Percentiles rank a stretch among this genome's conserved stretches.
Conservation (phyloP, 2,888 invertebrate genomes). For the Lithophane semibrunnea region DNA sequence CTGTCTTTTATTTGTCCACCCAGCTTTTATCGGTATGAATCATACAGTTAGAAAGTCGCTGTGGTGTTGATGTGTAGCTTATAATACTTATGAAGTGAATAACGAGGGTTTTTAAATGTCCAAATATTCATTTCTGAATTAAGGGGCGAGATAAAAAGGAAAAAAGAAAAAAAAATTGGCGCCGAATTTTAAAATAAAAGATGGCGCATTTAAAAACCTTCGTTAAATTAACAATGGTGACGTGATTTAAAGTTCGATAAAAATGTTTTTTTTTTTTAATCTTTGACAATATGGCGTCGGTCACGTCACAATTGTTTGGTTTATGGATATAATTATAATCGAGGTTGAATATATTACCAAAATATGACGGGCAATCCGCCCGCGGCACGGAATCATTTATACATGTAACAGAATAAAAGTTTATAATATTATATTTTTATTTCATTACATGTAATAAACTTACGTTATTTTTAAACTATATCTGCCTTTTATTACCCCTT, state of each 20-base stretch:
- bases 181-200: conserved; percentile 34
- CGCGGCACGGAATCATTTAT: conserved; percentile 75
- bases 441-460: conserved; percentile 90
- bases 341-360: conserved; percentile 71
- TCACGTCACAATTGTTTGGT: conserved; percentile 72
- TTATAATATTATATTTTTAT: conserved; percentile 88
- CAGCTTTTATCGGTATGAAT: conserved; percentile 70
- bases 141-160: conserved; percentile 1
- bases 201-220: conserved; percentile 74
- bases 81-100: conserved; percentile 63
- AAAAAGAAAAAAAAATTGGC: conserved; percentile 33
- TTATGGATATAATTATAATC: conserved; percentile 67
- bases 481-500: conserved; percentile 74
- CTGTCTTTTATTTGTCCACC: conserved; percentile 74
- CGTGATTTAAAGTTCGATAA: conserved; percentile 64
- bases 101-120: conserved; percentile 61
- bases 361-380: conserved; percentile 64
- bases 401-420: conserved; percentile 86
- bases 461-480: conserved; percentile 90
- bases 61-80: conserved; percentile 75
- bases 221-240: conserved; percentile 71
- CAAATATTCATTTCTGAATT: conserved; percentile 24
- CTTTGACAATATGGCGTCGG: conserved; percentile 51
- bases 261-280: conserved; percentile 60
- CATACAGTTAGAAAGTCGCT: conserved; percentile 71